A percentile compares a stretch with the other conserved stretches of the same genome.
Conservation (phyloP, 2,113 vertebrate species). For the Odocoileus virginianus region DNA sequence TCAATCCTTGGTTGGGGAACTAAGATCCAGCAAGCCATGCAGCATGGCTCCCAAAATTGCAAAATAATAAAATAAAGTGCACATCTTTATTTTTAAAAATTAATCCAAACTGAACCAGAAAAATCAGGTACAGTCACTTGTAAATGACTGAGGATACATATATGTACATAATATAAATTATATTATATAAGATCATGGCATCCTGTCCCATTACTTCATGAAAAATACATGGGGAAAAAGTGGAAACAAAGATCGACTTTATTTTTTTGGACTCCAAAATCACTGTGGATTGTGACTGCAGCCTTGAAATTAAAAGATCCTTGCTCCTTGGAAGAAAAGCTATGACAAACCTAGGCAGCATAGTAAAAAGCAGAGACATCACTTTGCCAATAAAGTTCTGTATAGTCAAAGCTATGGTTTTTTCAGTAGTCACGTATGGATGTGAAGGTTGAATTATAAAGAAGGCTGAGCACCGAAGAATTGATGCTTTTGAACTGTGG, state of each 20-base stretch:
- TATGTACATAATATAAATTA: neutral
- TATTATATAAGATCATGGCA: neutral
- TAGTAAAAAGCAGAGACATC: neutral
- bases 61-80: neutral
- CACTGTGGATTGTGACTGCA: neutral
- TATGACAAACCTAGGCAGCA: neutral
- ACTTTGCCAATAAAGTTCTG: neutral
- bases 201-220: neutral
- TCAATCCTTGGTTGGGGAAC: neutral
- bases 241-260: neutral
- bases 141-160: neutral
- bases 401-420: neutral
- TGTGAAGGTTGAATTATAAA: neutral
- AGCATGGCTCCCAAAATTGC: neutral
- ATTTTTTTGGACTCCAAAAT: neutral
- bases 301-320: neutral
- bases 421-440: neutral
- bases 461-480: neutral
- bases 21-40: neutral
- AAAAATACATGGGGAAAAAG: neutral
- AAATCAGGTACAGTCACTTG: neutral
- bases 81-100: neutral
- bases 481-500: neutral
- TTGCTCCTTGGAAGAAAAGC: neutral
- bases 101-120: neutral